Percentiles rank a stretch among this genome's conserved stretches.
These are phyloP conservation scores for Phaethornis superciliosus DNA, from an alignment of 2,113 vertebrate species.

Conservation along the genomic window DNA sequence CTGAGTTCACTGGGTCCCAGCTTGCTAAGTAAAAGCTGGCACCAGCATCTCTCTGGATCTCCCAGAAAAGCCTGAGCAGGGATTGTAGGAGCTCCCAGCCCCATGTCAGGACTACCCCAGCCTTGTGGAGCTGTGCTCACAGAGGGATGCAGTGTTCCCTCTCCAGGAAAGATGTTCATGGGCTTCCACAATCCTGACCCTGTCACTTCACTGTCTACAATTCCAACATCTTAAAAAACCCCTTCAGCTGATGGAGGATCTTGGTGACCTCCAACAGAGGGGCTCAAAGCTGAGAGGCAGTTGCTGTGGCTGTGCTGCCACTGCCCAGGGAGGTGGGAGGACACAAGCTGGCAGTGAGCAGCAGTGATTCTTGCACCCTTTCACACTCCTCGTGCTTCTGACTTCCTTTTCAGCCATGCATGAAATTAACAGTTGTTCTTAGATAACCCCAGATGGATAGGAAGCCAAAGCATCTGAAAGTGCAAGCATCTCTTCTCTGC, in stretches of 20 bases:
- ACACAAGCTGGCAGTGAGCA: fast-evolving
- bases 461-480: neutral
- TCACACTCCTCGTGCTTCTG: neutral
- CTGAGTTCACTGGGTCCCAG: neutral
- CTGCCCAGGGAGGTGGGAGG: neutral
- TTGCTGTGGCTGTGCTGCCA: neutral
- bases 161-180: neutral
- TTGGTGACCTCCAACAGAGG: neutral
- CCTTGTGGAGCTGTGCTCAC: neutral
- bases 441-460: neutral
- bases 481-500: neutral
- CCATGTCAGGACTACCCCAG: fast-evolving
- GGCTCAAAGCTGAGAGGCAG: neutral
- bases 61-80: neutral
- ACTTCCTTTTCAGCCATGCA: neutral
- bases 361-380: neutral
- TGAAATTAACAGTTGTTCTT: constrained; percentile 20
- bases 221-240: neutral
- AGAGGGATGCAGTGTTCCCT: neutral
- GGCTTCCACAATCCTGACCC: neutral
- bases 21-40: neutral
- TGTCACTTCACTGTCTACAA: neutral
- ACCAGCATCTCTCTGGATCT: neutral
- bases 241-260: neutral
- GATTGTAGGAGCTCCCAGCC: neutral